Evolutionary conservation across 2,113 vertebrate genomes (phyloP).

Genomic region (Serinus canaria): DNA sequence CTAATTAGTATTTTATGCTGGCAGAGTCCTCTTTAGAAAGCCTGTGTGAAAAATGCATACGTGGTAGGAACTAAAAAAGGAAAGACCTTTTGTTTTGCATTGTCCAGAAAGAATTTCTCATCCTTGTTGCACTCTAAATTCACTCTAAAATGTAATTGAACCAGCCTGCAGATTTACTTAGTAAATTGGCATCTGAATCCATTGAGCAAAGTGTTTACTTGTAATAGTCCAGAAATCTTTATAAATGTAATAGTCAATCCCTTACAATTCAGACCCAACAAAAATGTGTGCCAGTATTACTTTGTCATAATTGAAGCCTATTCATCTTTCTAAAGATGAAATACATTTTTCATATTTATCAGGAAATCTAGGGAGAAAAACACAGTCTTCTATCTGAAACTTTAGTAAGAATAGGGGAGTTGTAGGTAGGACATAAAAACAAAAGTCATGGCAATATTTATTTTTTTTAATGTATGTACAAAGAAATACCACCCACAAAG

Average conservation of each 20-base stretch:
- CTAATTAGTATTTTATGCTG: neutral
- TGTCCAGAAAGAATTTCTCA: neutral
- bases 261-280: neutral
- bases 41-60: neutral
- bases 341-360: neutral
- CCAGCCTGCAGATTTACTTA: neutral
- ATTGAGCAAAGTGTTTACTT: conserved; percentile 9
- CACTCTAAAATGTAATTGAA: neutral
- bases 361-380: neutral
- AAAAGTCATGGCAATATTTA: neutral
- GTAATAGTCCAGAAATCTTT: neutral
- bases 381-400: neutral
- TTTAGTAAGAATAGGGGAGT: neutral
- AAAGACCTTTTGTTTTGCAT: neutral
- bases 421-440: neutral
- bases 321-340: neutral
- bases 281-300: neutral
- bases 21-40: neutral
- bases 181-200: neutral
- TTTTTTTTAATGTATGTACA: neutral
- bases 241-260: neutral
- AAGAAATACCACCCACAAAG: neutral
- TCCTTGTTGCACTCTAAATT: neutral
- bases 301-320: neutral
- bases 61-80: neutral